Evolutionary conservation across 2,797 vertebrate genomes (phyloP), one percentile per base, ranked within the genome.

Genomic region (Poeciliopsis presidionis): DNA sequence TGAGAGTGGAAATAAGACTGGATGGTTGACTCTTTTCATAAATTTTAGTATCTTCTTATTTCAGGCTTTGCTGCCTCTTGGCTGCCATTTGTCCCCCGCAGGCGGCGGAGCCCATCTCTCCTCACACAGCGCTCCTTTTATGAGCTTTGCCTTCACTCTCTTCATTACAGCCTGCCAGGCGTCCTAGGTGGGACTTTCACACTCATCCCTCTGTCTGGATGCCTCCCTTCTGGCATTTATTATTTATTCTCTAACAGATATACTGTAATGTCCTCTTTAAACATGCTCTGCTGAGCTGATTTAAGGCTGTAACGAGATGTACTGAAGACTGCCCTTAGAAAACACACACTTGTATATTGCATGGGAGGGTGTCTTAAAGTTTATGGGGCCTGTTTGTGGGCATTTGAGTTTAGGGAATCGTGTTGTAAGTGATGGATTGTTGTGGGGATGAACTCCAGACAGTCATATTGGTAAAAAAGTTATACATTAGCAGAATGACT

Each of bases 11-110:
- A 92, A 91, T 94, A 91, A 88, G 84, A 84, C 82, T 87, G 88
- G 88, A 88, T 89, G 86, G 89, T 85, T 89, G 92, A 93, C 89
- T 92, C 89, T 90, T 91, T 94, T 94, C 93, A 94, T 91, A 90
- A 75, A 91, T 92, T 93, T 93, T 90, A 89, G 87, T 87, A 92
- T 93, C 92, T 88, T 89, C 90, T 95, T 94, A 93, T 95, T 94
- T 94, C 93, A 94, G 91, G 93, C 89, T 85, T 94, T 93, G 89
- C 92, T 93, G 92, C 92, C 89, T 90, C 89, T 88, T 85, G 81
- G 81, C 88, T 93, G 91, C 92, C 91, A 91, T 94, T 94, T 94
- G 91, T 90, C 80, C 86, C 86, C 90, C 81, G 78, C 85, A 90
- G 91, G 86, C 88, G 77, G 89, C 86, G 55, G 79, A 90, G 87